Conservation (phyloP, 2,797 vertebrate genomes). For the Micropoecilia bifurca region DNA sequence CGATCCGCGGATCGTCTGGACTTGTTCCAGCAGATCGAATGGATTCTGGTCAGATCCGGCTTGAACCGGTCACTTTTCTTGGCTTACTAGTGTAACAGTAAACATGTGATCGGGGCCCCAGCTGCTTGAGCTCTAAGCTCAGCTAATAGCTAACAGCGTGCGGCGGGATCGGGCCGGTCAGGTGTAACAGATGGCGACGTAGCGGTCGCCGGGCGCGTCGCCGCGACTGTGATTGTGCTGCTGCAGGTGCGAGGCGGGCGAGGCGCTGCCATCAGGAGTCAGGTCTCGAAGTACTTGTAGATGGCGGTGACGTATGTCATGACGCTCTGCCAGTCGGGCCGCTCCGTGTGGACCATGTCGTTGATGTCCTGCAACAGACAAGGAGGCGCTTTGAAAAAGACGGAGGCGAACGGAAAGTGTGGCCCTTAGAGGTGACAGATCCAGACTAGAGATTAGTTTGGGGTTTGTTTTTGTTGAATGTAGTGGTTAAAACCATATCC, state of each 20-base stretch:
- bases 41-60: slow-evolving; percentile 18
- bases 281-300: slow-evolving; percentile 99
- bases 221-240: slow-evolving; percentile 44
- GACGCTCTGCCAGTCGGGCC: slow-evolving; percentile 97
- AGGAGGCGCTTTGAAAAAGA: not conserved
- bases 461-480: not conserved
- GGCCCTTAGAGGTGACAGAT: not conserved
- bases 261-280: slow-evolving; percentile 80
- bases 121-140: not conserved
- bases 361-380: slow-evolving; percentile 89
- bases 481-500: not conserved
- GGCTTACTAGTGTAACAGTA: slow-evolving; percentile 37
- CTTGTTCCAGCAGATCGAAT: slow-evolving; percentile 6
- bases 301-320: slow-evolving; percentile 98
- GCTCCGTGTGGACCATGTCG: slow-evolving; percentile 94
- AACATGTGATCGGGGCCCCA: slow-evolving; percentile 25
- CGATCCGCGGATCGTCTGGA: not conserved
- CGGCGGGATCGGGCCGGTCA: slow-evolving; percentile 30
- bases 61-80: slow-evolving; percentile 7
- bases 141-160: slow-evolving; percentile 10
- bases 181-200: slow-evolving; percentile 52
- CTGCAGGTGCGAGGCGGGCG: slow-evolving; percentile 25
- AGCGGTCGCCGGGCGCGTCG: slow-evolving; percentile 32
- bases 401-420: not conserved
- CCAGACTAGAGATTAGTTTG: not conserved